These are phyloP conservation scores for Rhyacophila brunnea DNA, from an alignment of 1,140 invertebrate genomes.

Conservation along the genomic window DNA sequence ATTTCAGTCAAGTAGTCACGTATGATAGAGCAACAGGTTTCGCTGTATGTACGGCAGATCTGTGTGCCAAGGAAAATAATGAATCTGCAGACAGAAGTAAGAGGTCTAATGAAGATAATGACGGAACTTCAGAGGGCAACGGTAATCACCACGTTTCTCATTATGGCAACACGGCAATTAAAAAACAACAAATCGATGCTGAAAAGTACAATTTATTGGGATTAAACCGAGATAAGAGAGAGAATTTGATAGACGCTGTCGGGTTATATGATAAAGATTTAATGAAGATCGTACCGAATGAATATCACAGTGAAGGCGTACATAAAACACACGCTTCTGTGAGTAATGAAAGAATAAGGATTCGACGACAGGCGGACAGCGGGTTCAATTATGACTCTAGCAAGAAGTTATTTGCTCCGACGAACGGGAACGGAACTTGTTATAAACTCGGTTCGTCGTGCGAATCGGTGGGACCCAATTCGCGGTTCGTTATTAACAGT, in stretches of 20 bases:
- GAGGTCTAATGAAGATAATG: background rate
- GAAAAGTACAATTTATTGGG: background rate
- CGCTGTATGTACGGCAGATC: constrained; percentile 9
- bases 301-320: background rate
- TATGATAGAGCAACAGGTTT: constrained; percentile 3
- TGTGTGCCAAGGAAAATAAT: constrained; percentile 1
- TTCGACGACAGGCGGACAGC: background rate
- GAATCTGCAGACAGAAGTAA: background rate
- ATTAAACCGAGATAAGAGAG: background rate
- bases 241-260: constrained; percentile 1
- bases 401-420: constrained; percentile 7
- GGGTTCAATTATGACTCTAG: background rate
- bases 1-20: constrained; percentile 4
- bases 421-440: constrained; percentile 9
- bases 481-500: background rate
- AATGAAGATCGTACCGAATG: background rate
- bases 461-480: background rate
- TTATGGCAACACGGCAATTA: background rate
- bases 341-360: background rate
- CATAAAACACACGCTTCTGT: background rate
- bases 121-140: background rate
- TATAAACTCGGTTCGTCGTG: constrained; percentile 14
- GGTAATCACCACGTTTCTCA: background rate
- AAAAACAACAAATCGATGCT: background rate
- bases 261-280: background rate